phyloP scores from a whole-genome alignment of 2,888 invertebrate species.

The Melanchra persicariae region DNA sequence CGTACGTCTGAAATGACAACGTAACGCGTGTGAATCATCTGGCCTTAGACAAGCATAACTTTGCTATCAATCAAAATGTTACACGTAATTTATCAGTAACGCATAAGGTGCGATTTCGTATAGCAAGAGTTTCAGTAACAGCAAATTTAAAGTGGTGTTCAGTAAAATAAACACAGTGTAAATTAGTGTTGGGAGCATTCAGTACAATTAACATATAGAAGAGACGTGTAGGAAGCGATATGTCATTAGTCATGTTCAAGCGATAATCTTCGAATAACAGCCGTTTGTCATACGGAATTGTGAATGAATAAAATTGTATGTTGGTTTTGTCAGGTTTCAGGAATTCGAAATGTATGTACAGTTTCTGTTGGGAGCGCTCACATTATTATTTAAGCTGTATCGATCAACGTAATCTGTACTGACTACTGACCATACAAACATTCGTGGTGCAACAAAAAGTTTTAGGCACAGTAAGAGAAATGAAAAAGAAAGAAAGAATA shows the following conservation, averaged over 20 bases:
- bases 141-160: conserved; percentile 68
- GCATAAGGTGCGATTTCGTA: conserved; percentile 26
- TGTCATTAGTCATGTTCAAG: conserved; percentile 88
- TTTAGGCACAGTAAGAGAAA: not conserved
- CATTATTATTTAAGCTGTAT: not conserved
- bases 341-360: conserved; percentile 34
- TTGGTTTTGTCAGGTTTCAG: conserved; percentile 61
- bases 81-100: not conserved
- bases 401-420: not conserved
- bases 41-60: conserved; percentile 55
- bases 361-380: not conserved
- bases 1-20: conserved; percentile 86
- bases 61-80: not conserved
- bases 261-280: conserved; percentile 87
- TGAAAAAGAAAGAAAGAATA: too few relatives aligned
- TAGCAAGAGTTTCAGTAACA: conserved; percentile 25
- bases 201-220: conserved; percentile 87
- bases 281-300: conserved; percentile 82
- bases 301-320: conserved; percentile 69
- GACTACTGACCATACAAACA: too few relatives aligned
- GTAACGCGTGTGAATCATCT: conserved; percentile 81
- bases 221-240: conserved; percentile 77
- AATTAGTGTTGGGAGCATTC: conserved; percentile 85
- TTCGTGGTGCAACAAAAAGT: too few relatives aligned
- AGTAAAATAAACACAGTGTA: conserved; percentile 87